Percentiles rank a stretch among this genome's conserved stretches.
phyloP scores from a whole-genome alignment of 2,888 invertebrate genomes.

The Ornithoptera priamus region DNA sequence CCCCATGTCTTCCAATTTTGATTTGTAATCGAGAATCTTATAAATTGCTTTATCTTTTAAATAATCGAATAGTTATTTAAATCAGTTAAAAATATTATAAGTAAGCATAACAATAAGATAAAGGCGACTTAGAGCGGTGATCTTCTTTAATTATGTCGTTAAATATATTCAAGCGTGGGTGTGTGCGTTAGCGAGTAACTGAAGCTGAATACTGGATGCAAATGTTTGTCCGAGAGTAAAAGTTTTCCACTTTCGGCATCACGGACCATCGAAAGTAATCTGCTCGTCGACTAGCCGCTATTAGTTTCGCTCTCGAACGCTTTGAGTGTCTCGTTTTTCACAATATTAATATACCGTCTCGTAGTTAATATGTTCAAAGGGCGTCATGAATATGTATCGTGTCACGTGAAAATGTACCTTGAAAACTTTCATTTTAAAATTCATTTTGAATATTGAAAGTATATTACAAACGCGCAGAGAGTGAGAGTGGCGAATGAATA shows the following conservation, averaged over 20 bases:
- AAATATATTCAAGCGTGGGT: neutral
- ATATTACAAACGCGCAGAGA: neutral
- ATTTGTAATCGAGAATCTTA: too few relatives aligned
- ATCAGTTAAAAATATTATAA: too few relatives aligned
- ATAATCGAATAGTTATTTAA: too few relatives aligned
- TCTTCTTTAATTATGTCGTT: neutral
- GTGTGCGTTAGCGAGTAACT: neutral
- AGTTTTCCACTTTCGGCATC: constrained; percentile 73
- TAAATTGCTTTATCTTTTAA: too few relatives aligned
- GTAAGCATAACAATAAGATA: too few relatives aligned
- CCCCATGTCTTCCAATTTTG: too few relatives aligned
- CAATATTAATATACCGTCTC: constrained; percentile 3
- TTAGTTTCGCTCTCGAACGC: constrained; percentile 71
- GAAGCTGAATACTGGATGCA: constrained; percentile 22
- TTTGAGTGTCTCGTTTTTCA: constrained; percentile 38
- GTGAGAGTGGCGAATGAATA: constrained; percentile 1
- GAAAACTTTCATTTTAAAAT: neutral
- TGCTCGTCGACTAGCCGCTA: constrained; percentile 51
- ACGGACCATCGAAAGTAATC: constrained; percentile 71
- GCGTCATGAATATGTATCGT: neutral
- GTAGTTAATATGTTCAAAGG: neutral
- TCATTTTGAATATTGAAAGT: neutral
- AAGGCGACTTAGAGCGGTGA: neutral
- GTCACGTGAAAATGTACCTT: neutral
- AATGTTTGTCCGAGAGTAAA: constrained; percentile 61